A percentile compares a stretch with the other conserved stretches of the same genome.
Conservation (phyloP, 1,140 invertebrate genomes). For the Caerostris extrusa region DNA sequence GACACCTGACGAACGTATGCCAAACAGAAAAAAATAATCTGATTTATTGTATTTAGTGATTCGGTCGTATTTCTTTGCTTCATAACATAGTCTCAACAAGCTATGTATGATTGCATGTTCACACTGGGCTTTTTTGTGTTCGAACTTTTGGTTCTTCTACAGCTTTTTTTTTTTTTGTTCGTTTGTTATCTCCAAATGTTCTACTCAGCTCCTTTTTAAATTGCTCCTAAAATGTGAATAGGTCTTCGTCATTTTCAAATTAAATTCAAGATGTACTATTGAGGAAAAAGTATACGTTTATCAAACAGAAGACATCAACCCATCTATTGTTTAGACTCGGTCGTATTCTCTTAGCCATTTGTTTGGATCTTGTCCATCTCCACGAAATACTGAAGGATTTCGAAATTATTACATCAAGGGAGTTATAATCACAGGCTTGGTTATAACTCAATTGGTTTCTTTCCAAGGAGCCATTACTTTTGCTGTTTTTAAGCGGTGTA, state of each 20-base stretch:
- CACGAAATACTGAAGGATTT: not conserved
- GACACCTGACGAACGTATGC: not conserved
- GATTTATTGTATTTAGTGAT: too few relatives aligned
- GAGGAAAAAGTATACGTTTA: not conserved
- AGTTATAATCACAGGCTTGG: too few relatives aligned
- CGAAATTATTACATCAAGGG: too few relatives aligned
- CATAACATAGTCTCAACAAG: not conserved
- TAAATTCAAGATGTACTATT: not conserved
- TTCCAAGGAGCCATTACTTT: too few relatives aligned
- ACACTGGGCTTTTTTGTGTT: not conserved
- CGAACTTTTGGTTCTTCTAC: not conserved
- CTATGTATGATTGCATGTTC: not conserved
- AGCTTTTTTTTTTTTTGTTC: not conserved
- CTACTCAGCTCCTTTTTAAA: not conserved
- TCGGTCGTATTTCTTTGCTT: too few relatives aligned
- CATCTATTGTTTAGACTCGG: not conserved
- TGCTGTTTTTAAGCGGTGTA: too few relatives aligned
- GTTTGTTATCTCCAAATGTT: not conserved
- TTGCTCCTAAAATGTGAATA: not conserved
- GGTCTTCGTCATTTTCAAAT: not conserved
- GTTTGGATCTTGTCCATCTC: not conserved
- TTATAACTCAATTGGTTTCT: too few relatives aligned
- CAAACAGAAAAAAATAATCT: too few relatives aligned
- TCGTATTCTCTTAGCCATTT: slow-evolving; percentile 7
- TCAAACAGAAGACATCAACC: not conserved